Conservation (phyloP, 2,113 vertebrate species). For the Muscicapa adusta region DNA sequence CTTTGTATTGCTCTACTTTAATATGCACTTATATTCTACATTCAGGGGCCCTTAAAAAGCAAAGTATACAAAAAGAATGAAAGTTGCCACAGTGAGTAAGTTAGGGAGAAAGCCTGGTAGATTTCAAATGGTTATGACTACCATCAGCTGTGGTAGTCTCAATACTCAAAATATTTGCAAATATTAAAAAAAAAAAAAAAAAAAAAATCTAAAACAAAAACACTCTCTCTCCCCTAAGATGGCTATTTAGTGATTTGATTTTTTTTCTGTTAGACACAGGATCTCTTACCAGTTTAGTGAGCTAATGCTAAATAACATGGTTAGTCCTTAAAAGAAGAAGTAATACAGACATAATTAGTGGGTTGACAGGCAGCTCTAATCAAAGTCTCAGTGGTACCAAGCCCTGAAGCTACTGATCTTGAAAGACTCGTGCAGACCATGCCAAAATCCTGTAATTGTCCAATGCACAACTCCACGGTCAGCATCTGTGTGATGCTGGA, state of each 20-base stretch:
- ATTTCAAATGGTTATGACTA: background rate
- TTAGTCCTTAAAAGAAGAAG: slow-evolving; percentile 31
- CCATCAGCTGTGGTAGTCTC: background rate
- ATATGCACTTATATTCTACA: background rate
- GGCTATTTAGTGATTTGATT: background rate
- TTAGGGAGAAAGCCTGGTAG: background rate
- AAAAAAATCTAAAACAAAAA: background rate
- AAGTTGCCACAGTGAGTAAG: background rate
- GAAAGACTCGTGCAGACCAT: background rate
- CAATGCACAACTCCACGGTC: background rate
- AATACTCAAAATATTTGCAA: background rate
- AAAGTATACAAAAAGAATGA: background rate
- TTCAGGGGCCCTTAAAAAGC: background rate
- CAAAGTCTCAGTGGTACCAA: slow-evolving; percentile 31
- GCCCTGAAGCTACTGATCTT: slow-evolving; percentile 46
- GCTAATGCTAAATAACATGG: slow-evolving; percentile 21
- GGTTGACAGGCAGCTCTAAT: slow-evolving; percentile 52
- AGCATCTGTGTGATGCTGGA: background rate
- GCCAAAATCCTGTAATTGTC: slow-evolving; percentile 28
- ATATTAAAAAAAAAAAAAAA: background rate
- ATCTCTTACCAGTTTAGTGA: background rate
- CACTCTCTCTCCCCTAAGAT: background rate
- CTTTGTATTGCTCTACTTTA: background rate
- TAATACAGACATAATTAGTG: slow-evolving; percentile 49
- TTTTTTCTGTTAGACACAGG: background rate